A percentile compares a stretch with the other conserved stretches of the same genome.
Conservation (phyloP, 2,113 vertebrate species). For the Tachuris rubrigastra region DNA sequence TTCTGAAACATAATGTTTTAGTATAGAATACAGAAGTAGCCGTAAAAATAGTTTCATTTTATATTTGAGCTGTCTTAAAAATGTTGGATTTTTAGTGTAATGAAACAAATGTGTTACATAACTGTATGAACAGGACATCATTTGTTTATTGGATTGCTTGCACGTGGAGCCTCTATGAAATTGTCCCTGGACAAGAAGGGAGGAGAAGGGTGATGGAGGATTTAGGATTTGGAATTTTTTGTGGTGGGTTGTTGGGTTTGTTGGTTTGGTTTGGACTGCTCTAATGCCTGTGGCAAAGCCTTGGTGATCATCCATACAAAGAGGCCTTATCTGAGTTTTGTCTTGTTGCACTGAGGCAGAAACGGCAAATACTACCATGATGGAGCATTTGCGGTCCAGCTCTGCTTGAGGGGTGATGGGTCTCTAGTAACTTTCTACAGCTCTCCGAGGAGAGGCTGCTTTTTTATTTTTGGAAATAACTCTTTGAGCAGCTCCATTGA, state of each 20-base stretch:
- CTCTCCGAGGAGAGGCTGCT: background rate
- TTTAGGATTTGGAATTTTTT: background rate
- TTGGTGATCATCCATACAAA: background rate
- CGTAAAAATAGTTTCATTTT: background rate
- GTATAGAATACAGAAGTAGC: background rate
- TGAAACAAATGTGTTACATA: background rate
- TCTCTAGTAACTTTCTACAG: background rate
- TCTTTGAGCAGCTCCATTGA: background rate
- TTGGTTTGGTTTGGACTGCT: background rate
- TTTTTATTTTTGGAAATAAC: background rate
- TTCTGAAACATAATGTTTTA: background rate
- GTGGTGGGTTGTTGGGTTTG: background rate
- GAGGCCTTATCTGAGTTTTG: background rate
- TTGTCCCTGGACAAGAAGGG: background rate
- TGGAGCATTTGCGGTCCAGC: background rate
- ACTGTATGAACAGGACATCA: background rate
- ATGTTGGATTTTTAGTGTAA: background rate
- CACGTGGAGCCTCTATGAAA: background rate
- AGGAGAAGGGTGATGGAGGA: background rate
- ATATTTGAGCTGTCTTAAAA: background rate
- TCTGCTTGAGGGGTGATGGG: background rate
- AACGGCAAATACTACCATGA: background rate
- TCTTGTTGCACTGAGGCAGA: background rate
- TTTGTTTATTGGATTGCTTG: background rate
- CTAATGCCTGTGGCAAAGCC: background rate